Percentiles rank a stretch among this genome's conserved stretches.
phyloP scores from a whole-genome alignment of 2,113 vertebrate genomes.

The Aleadryas rufinucha region DNA sequence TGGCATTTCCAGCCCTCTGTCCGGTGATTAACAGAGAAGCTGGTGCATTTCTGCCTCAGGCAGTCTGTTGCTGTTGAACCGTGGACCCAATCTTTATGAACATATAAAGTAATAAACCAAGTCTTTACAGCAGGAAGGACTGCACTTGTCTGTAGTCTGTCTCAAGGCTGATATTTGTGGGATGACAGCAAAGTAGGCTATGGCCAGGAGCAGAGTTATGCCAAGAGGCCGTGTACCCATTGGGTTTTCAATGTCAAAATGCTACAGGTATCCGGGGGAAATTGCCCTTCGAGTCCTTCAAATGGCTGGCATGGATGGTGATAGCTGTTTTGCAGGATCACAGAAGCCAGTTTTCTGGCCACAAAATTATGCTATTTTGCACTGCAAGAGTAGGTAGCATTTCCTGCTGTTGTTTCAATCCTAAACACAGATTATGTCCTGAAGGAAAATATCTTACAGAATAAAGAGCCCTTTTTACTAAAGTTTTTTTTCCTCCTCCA shows the following conservation, averaged over 20 bases:
- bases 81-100: neutral
- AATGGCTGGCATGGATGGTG: rapidly evolving
- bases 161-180: neutral
- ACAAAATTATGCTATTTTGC: neutral
- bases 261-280: neutral
- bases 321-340: neutral
- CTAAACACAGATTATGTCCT: neutral
- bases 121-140: neutral
- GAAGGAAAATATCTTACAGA: neutral
- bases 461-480: neutral
- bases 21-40: neutral
- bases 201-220: neutral
- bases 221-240: rapidly evolving
- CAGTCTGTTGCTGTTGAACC: neutral
- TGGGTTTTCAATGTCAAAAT: neutral
- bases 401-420: neutral
- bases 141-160: neutral
- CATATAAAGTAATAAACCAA: neutral
- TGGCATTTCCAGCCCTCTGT: neutral
- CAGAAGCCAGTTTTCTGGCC: neutral
- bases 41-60: neutral
- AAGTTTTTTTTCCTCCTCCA: neutral
- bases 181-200: rapidly evolving
- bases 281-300: neutral
- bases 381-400: neutral